Evolutionary conservation across 2,113 vertebrate species (phyloP).

Genomic region (Albula glossodonta): DNA sequence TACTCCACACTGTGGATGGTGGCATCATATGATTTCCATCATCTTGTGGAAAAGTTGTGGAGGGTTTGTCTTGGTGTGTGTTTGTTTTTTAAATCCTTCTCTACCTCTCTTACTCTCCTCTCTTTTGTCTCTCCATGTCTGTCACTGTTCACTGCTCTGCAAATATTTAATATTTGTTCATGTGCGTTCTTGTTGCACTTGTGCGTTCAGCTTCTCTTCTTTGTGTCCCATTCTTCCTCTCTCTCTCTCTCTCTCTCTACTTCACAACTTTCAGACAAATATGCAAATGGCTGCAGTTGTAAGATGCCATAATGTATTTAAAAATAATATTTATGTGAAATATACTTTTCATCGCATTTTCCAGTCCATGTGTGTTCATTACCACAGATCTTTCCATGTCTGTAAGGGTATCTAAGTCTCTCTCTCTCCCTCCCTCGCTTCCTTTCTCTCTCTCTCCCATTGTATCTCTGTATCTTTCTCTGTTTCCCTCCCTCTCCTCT

Average conservation of each 20-base stretch:
- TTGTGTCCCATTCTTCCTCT: not conserved
- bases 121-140: not conserved
- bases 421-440: not conserved
- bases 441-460: not conserved
- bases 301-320: no score
- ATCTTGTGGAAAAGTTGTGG: not conserved
- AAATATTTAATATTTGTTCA: no score
- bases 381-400: no score
- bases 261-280: no score
- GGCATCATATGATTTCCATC: not conserved
- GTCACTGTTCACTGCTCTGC: not conserved
- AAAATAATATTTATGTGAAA: no score
- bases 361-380: no score
- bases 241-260: not conserved
- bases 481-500: not conserved
- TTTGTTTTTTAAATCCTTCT: not conserved
- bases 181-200: no score
- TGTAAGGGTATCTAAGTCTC: no score
- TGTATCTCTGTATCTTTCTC: no score
- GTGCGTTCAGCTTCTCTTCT: not conserved
- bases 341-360: no score
- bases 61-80: slow-evolving; percentile 28
- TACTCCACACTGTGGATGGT: not conserved
- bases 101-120: not conserved
- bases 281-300: no score